phyloP scores from a whole-genome alignment of 2,888 invertebrate genomes.

The Ellobium chinense region DNA sequence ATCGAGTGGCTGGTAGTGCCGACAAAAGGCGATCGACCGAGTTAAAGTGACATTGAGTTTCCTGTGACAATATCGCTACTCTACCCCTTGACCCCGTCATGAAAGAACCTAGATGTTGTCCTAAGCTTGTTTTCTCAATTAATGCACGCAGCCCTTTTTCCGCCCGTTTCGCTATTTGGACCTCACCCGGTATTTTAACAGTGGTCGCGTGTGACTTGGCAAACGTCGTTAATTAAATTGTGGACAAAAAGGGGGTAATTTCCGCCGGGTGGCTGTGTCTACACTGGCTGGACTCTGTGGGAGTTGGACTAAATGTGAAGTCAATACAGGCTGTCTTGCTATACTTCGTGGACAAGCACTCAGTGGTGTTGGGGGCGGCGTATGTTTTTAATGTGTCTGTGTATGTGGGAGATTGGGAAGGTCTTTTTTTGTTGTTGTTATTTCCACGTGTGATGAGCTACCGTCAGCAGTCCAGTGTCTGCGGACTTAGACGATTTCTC shows the following conservation, averaged over 20 bases:
- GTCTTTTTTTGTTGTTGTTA: too few relatives aligned
- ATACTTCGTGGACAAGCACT: too few relatives aligned
- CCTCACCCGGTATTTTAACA: neutral
- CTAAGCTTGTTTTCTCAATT: neutral
- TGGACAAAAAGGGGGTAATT: neutral
- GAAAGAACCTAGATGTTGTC: neutral
- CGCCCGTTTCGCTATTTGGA: neutral
- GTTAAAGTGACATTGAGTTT: neutral
- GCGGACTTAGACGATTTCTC: too few relatives aligned
- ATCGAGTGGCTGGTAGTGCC: neutral
- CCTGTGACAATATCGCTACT: neutral
- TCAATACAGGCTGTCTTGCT: too few relatives aligned
- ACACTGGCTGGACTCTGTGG: neutral
- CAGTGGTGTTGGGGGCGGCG: too few relatives aligned
- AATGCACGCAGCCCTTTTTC: neutral
- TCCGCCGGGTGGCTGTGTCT: neutral
- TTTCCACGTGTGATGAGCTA: too few relatives aligned
- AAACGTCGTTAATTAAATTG: neutral
- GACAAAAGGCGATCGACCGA: constrained; percentile 6
- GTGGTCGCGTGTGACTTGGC: neutral
- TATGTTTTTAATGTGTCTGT: too few relatives aligned
- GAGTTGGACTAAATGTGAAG: neutral
- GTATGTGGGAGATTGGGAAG: too few relatives aligned
- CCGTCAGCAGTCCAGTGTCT: too few relatives aligned
- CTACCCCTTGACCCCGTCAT: neutral